Conservation (phyloP, 2,797 vertebrate genomes). For the Echiichthys vipera region DNA sequence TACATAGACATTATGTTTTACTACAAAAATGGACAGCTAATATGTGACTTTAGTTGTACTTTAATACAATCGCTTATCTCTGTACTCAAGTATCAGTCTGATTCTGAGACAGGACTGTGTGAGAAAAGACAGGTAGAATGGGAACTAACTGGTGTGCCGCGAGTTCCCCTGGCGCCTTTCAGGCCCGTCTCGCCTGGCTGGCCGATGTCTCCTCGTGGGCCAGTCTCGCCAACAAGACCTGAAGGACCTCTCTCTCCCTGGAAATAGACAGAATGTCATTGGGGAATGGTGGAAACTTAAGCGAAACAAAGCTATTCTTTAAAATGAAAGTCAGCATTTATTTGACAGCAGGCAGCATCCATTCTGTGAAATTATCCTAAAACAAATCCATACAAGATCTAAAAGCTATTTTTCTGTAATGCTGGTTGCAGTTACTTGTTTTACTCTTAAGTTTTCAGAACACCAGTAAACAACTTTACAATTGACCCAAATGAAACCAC, state of each 20-base stretch:
- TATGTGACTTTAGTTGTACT: neutral
- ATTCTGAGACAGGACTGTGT: neutral
- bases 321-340: neutral
- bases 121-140: slow-evolving; percentile 7
- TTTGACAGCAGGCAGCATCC: neutral
- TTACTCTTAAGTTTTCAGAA: slow-evolving; percentile 7
- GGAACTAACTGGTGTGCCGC: slow-evolving; percentile 88
- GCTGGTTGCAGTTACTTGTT: neutral
- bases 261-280: slow-evolving; percentile 15
- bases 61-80: neutral
- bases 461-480: neutral
- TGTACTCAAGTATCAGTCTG: neutral
- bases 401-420: neutral
- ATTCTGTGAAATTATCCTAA: neutral
- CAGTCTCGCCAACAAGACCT: slow-evolving; percentile 89
- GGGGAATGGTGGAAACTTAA: no score
- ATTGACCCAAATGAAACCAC: neutral
- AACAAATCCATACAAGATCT: neutral
- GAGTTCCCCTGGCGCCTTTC: slow-evolving; percentile 94
- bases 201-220: slow-evolving; percentile 86
- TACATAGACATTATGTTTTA: neutral
- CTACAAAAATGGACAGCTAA: neutral
- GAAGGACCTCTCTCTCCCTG: slow-evolving; percentile 92
- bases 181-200: slow-evolving; percentile 87
- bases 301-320: neutral